phyloP scores from a whole-genome alignment of 2,888 invertebrate species.

The Amblyjoppa fuscipennis region DNA sequence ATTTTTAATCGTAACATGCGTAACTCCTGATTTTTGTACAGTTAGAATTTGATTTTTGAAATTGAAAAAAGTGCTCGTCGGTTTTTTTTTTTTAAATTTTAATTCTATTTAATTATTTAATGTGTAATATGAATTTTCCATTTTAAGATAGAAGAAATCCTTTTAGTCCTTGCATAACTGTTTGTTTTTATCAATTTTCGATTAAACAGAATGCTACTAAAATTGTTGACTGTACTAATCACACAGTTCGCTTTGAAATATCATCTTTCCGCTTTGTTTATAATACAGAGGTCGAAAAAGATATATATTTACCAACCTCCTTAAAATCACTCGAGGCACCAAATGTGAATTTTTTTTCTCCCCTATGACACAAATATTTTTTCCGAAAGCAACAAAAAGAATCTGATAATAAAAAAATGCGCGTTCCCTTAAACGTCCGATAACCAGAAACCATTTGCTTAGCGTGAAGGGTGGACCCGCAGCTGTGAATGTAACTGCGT shows the following conservation, averaged over 20 bases:
- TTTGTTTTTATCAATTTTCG: too few relatives aligned
- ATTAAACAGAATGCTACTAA: too few relatives aligned
- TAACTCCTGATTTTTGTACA: neutral
- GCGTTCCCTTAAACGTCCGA: neutral
- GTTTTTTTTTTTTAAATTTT: too few relatives aligned
- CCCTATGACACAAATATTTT: neutral
- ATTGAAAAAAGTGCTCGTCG: neutral
- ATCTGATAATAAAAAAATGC: neutral
- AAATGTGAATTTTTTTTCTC: neutral
- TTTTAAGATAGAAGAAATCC: too few relatives aligned
- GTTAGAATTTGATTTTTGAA: neutral
- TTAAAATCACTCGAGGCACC: neutral
- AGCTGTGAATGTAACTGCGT: constrained; percentile 48
- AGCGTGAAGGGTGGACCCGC: constrained; percentile 15
- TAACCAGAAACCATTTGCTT: neutral
- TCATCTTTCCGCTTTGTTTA: neutral
- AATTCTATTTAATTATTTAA: too few relatives aligned
- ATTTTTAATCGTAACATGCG: too few relatives aligned
- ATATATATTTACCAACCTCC: neutral
- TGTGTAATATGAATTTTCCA: too few relatives aligned
- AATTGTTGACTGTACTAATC: too few relatives aligned
- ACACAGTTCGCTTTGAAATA: neutral
- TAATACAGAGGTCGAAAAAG: neutral
- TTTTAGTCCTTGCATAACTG: too few relatives aligned
- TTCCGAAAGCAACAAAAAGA: neutral